Base-by-base conservation (phyloP, 2,888 invertebrate genomes). In the Euplexia lucipara region DNA sequence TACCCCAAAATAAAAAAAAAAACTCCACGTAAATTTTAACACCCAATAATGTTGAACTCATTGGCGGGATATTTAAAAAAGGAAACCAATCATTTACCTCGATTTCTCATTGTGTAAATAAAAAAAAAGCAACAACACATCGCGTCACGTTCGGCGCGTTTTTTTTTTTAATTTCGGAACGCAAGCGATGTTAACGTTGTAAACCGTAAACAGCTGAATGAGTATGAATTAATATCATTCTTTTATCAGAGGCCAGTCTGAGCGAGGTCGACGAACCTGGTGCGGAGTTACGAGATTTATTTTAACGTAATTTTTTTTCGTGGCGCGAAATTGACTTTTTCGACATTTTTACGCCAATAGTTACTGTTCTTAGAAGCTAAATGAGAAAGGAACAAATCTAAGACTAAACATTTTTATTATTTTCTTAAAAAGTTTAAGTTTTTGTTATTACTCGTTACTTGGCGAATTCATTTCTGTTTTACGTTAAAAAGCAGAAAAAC, bases 161-260 rank as follows among this genome's bases (percentile, higher is more conserved):
- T 72, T 75, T 73, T 63, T 73, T 65, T 63, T n/a, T n/a, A n/a
- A 75, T 67, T 70, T 64, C 41, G 52, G 51, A 54, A 44, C 68
- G 72, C 56, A 73, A 71, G 66, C 63, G 69, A 74, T 59, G 73
- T 73, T 70, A 51, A 22, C 69, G 67, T 68, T 78, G 74, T 78
- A 79, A 82, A 78, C 74, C 63, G 81, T 83, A 81, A 84, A 81
- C 86, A 82, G 83, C 78, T 78, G 82, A 73, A 75, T 69, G 83
- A 83, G 85, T 81, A 86, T 85, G 84, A 89, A 86, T 90, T 89
- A 88, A 89, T 88, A 88, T 90, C 84, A 90, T 91, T 90, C 84
- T 89, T 91, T 89, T 90, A 90, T 90, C 88, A 83, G 83, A 85
- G 75, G 79, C 78, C 86, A 84, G 87, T 86, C 85, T 91, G 87